These are phyloP conservation scores for Pomatostomus ruficeps DNA, from an alignment of 2,113 vertebrate genomes.

Conservation along the genomic window DNA sequence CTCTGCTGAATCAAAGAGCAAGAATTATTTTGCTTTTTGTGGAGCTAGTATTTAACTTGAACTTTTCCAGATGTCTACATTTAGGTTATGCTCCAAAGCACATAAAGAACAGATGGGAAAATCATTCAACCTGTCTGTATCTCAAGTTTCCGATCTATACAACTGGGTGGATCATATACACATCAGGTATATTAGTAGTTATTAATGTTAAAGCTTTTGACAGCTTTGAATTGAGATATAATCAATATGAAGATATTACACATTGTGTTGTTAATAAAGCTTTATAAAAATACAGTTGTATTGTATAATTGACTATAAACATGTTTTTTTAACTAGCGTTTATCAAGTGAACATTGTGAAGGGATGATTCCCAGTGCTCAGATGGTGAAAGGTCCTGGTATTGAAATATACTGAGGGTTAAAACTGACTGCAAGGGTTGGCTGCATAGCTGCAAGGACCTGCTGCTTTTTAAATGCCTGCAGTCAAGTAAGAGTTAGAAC, in stretches of 20 bases:
- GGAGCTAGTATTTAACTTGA: not conserved
- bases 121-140: not conserved
- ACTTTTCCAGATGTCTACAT: not conserved
- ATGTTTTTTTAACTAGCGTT: not conserved
- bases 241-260: not conserved
- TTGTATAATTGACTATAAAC: not conserved
- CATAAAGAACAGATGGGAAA: not conserved
- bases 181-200: not conserved
- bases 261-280: not conserved
- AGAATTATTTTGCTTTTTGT: not conserved
- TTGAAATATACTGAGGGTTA: not conserved
- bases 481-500: not conserved
- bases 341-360: not conserved
- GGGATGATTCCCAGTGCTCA: not conserved
- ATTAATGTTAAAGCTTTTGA: not conserved
- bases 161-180: not conserved
- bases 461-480: not conserved
- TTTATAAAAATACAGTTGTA: not conserved
- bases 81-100: not conserved
- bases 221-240: not conserved
- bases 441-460: not conserved
- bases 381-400: not conserved
- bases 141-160: not conserved
- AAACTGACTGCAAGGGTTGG: not conserved
- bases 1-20: not conserved